These are phyloP conservation scores for Dicyrtomina minuta DNA, from an alignment of 2,888 invertebrate species.

Conservation along the genomic window DNA sequence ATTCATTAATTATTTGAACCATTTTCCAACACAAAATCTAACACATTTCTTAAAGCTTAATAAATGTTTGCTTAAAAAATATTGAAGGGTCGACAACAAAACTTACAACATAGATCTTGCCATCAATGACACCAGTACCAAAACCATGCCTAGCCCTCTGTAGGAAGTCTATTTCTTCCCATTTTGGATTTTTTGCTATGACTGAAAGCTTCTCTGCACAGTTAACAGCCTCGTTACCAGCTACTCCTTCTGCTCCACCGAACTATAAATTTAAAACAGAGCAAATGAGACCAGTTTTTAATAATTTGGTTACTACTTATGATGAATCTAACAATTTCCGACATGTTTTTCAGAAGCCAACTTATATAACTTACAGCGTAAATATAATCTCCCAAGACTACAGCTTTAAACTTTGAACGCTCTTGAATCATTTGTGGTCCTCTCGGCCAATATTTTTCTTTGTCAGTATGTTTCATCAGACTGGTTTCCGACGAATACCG, in stretches of 20 bases:
- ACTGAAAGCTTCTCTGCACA: slow-evolving; percentile 2
- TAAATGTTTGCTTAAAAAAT: no score
- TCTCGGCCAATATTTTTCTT: slow-evolving; percentile 1
- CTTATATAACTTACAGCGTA: slow-evolving; percentile 25
- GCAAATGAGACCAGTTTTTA: no score
- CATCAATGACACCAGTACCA: slow-evolving; percentile 19
- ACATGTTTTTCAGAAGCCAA: no score
- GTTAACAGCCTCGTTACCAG: slow-evolving; percentile 24
- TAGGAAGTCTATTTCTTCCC: slow-evolving; percentile 21
- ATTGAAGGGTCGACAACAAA: neutral
- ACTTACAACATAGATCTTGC: slow-evolving; percentile 24
- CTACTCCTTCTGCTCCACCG: slow-evolving; percentile 9
- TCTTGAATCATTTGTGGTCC: slow-evolving; percentile 8
- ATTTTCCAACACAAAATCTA: no score
- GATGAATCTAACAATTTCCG: no score
- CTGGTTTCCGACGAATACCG: neutral
- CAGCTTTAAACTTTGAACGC: slow-evolving; percentile 7
- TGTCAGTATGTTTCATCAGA: neutral
- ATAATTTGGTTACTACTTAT: no score
- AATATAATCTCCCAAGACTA: slow-evolving; percentile 15
- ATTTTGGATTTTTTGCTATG: neutral
- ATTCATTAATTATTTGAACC: no score
- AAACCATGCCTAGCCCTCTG: slow-evolving; percentile 14
- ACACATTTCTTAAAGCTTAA: no score
- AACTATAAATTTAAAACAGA: no score